Conservation (phyloP, 2,888 invertebrate genomes). For the Drosophila demipolita region DNA sequence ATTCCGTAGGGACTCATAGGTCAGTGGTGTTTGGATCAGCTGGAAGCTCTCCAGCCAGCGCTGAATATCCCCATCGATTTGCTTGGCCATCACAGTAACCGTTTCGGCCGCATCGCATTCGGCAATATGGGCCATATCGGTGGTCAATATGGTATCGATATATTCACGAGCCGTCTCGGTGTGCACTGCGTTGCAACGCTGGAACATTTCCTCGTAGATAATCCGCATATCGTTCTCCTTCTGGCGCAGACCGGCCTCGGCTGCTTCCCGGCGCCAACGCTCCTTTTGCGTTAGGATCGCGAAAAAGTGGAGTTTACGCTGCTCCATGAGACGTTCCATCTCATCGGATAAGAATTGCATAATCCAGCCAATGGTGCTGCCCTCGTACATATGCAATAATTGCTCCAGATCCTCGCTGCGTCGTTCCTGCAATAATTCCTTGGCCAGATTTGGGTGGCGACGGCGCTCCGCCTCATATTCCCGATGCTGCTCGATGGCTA, state of each 20-base stretch:
- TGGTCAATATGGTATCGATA: slow-evolving; percentile 88
- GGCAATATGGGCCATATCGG: slow-evolving; percentile 87
- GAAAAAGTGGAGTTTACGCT: slow-evolving; percentile 92
- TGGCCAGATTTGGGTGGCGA: slow-evolving; percentile 15
- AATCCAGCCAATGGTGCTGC: slow-evolving; percentile 89
- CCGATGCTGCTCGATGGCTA: slow-evolving; percentile 26
- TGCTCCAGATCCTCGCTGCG: slow-evolving; percentile 70
- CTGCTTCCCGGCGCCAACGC: slow-evolving; percentile 91
- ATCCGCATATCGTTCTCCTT: slow-evolving; percentile 89
- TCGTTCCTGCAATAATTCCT: slow-evolving; percentile 75
- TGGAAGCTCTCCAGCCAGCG: slow-evolving; percentile 71
- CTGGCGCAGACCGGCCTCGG: slow-evolving; percentile 92
- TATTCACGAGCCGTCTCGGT: slow-evolving; percentile 88
- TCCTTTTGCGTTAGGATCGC: slow-evolving; percentile 92
- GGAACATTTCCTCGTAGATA: slow-evolving; percentile 93
- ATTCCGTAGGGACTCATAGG: slow-evolving; percentile 60
- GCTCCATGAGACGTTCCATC: slow-evolving; percentile 90
- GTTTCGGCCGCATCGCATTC: slow-evolving; percentile 86
- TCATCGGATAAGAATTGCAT: slow-evolving; percentile 92
- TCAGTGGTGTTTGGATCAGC: slow-evolving; percentile 70
- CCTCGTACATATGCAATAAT: slow-evolving; percentile 89
- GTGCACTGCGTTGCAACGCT: slow-evolving; percentile 86
- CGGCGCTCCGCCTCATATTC: neutral
- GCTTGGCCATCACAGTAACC: slow-evolving; percentile 86
- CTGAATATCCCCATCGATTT: slow-evolving; percentile 86